Evolutionary conservation across 2,888 invertebrate species (phyloP).

Genomic region (Cecidostiba fungosa): DNA sequence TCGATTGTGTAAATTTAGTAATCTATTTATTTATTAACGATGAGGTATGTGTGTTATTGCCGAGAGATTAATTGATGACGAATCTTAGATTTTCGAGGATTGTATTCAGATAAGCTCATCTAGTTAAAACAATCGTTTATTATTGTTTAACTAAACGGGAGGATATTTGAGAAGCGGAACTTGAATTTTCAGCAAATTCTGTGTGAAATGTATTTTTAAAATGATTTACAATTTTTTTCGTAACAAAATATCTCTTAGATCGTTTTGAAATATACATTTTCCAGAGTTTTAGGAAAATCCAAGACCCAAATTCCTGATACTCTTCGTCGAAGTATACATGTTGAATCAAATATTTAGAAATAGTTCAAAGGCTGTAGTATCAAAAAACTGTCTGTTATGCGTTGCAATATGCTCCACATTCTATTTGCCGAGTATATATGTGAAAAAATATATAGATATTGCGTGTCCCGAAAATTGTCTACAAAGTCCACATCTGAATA

Average conservation of each 20-base stretch:
- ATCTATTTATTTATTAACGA: conserved; percentile 19
- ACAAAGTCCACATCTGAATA: conserved; percentile 7
- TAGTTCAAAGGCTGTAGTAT: conserved; percentile 37
- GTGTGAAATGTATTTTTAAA: neutral
- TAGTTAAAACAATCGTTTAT: neutral
- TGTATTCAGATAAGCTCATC: conserved; percentile 16
- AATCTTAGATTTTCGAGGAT: conserved; percentile 44
- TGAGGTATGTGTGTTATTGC: neutral
- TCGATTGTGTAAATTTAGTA: conserved; percentile 49
- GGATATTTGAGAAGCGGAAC: neutral
- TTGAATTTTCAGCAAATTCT: neutral
- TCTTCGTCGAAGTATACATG: neutral
- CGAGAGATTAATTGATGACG: conserved; percentile 53
- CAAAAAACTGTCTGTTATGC: conserved; percentile 20
- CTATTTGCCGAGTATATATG: neutral
- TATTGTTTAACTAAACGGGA: neutral
- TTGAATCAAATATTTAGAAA: conserved; percentile 39
- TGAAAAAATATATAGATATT: neutral
- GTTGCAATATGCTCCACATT: neutral
- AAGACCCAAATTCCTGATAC: neutral
- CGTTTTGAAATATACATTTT: neutral
- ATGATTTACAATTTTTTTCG: no score
- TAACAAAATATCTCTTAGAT: no score
- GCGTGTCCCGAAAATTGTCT: neutral
- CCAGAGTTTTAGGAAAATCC: neutral